These are phyloP conservation scores for Cavia aperea DNA, from an alignment of 2,113 vertebrate species.

Conservation along the genomic window DNA sequence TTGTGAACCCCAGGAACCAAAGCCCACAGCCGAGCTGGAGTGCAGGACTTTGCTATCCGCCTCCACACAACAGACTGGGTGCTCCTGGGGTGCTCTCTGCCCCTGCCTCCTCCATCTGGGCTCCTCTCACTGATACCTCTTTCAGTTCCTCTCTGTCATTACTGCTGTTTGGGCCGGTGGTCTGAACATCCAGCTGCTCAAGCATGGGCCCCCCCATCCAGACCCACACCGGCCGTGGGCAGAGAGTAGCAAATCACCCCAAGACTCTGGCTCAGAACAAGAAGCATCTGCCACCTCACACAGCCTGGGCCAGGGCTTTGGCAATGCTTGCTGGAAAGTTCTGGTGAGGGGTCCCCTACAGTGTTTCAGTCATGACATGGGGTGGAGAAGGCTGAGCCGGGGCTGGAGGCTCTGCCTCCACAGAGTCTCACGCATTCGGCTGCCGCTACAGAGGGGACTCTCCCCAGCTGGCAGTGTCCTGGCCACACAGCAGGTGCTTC, in stretches of 20 bases:
- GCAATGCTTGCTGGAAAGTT: background rate
- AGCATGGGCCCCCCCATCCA: background rate
- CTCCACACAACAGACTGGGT: background rate
- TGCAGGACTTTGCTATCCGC: background rate
- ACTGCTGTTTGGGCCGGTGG: background rate
- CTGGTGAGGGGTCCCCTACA: background rate
- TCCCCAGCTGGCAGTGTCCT: background rate
- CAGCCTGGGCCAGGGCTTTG: background rate
- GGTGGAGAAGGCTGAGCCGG: background rate
- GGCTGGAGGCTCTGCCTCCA: background rate
- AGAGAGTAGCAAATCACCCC: background rate
- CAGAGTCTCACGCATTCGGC: background rate
- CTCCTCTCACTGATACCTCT: background rate
- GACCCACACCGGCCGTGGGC: background rate
- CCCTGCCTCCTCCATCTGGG: background rate
- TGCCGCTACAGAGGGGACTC: fast-evolving
- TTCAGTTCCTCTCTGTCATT: background rate
- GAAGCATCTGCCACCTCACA: background rate
- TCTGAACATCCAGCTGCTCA: background rate
- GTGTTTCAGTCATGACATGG: background rate
- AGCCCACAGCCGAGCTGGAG: too few species aligned
- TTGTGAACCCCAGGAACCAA: too few species aligned
- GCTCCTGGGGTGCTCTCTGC: background rate
- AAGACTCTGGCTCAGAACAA: background rate
- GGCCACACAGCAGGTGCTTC: background rate